Base-by-base conservation (phyloP, 2,888 invertebrate genomes). In the Thyatira batis region DNA sequence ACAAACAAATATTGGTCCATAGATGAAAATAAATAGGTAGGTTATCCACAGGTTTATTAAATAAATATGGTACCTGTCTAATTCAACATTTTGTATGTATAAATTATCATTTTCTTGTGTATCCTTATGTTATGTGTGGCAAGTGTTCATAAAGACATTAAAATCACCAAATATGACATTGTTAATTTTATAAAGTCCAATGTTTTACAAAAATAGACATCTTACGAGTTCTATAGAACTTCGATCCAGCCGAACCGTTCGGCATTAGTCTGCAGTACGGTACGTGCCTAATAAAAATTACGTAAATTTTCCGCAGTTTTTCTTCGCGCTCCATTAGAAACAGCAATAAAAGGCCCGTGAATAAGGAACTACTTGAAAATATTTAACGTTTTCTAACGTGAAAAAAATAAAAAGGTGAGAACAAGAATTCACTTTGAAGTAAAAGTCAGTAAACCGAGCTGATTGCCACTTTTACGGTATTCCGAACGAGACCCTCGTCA, bases 391-490 rank as follows among this genome's bases (percentile, higher is more conserved):
- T 72, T 67, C 67, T 74, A 72, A 71, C 71, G 68, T 71, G 69
- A 66, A 71, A 71, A 72, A 46, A 46, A 46, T 46, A 46, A 76
- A 84, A 80, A 76, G 71, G 73, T 71, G 70, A 65, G 67, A 75
- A 73, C 70, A 75, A 82, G 81, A 83, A 81, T 65, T 71, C 76
- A 77, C 79, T 86, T 84, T 84, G 79, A 83, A 82, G 82, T 78
- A 72, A 81, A 79, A 84, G 80, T 80, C 82, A 76, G 78, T 78
- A 81, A 81, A 78, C 78, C 76, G 77, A 78, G 80, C 80, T 84
- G 85, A 85, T 87, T 87, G 84, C 83, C 78, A 83, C 84, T 85
- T 85, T 85, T 78, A 85, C 85, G 82, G 83, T 71, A 74, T 87
- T 84, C 73, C 77, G 75, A 84, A 81, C 79, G 74, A 77, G 71